A percentile compares a stretch with the other conserved stretches of the same genome.
These are phyloP conservation scores for Serilophus lunatus DNA, from an alignment of 2,113 vertebrate genomes.

Conservation along the genomic window DNA sequence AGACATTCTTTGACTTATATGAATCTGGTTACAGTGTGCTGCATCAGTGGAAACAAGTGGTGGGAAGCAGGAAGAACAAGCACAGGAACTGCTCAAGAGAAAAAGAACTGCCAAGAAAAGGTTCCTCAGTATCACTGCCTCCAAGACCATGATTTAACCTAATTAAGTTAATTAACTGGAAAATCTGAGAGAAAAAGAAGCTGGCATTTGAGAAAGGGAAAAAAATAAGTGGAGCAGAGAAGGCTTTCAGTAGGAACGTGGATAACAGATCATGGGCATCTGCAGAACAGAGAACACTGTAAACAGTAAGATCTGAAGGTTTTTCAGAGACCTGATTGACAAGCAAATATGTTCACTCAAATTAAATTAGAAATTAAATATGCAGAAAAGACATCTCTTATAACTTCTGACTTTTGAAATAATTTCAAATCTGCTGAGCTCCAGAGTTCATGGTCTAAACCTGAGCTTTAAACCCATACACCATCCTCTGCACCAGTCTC, in stretches of 20 bases:
- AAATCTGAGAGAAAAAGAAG: background rate
- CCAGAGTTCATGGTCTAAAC: background rate
- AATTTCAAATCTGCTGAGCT: background rate
- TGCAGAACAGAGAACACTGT: background rate
- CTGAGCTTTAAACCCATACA: background rate
- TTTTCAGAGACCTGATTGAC: background rate
- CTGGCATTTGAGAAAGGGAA: background rate
- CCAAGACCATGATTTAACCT: slow-evolving; percentile 23
- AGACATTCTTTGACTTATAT: background rate
- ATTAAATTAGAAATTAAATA: background rate
- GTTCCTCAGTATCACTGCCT: slow-evolving; percentile 11
- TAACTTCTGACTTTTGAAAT: background rate
- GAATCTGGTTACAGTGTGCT: background rate
- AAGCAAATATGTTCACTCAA: background rate
- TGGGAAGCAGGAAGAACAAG: slow-evolving; percentile 13
- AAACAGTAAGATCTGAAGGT: background rate
- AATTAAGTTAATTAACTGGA: slow-evolving; percentile 38
- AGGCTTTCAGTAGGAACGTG: background rate
- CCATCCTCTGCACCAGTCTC: background rate
- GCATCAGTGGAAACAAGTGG: background rate
- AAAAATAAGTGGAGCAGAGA: background rate
- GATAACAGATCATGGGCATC: background rate
- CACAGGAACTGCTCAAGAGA: background rate
- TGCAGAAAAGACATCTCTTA: background rate
- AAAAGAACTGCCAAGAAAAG: slow-evolving; percentile 20